Evolutionary conservation across 2,113 vertebrate species (phyloP), one percentile per base, ranked within the genome.

Genomic region (Lophius piscatorius): DNA sequence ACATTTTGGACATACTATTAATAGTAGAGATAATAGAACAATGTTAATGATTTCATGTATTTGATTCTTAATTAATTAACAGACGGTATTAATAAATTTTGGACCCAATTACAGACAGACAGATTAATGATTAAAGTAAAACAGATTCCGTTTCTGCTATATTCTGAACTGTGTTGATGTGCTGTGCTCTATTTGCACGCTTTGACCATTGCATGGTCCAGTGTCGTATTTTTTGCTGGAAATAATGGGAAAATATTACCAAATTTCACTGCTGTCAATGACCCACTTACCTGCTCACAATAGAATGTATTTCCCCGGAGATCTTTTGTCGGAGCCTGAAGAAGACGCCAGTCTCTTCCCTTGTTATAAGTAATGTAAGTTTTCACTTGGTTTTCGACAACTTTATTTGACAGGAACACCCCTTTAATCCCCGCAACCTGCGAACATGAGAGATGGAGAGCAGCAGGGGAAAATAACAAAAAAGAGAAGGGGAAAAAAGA

Each of bases 401-500:
- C 95, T 93, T 96, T 97, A 92, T 98, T 98, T 89, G 95, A 95
- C 92, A 98, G 94, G 95, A 98, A 96, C 92, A 98, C 94, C 86
- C 96, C 96, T 91, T 98, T 98, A 93, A 98, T 96, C 89, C 96
- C 96, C 66, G 94, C 95, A 94, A 98, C 96, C 96, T 98, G 91
- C 87, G 89, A 92, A 93, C 94, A 95, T 93, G 92, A 91, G 91
- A 80, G 60, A 46, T 11, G 6, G 8, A 64, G 63, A 75, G 63
- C 20, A 21, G 61, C 21, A 24, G 21, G 47, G 24, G 18, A 23
- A 36, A 73, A 70, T 23, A 65, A 78, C 23, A 56, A 62, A 65
- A 66, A 66, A 46, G 46, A 16, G 24, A 45, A 42, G 18, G 4
- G 17, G 44, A 21, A 9, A 58, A 28, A 54, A 64, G 63, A 63